Conservation (phyloP, 2,797 vertebrate species). For the Cossypha caffra region DNA sequence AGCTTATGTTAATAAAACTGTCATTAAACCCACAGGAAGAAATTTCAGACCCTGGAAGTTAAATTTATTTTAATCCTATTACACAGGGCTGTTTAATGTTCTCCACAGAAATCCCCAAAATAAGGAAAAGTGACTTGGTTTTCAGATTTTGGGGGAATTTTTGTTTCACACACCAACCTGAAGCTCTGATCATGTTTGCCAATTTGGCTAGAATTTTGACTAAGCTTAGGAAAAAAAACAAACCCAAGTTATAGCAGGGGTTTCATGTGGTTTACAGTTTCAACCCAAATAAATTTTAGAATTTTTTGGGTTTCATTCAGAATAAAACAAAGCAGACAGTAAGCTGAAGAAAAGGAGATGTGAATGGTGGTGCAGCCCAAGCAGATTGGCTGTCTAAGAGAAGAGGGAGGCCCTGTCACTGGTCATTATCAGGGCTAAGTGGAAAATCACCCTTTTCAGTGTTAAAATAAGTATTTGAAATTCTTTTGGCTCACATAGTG, state of each 20-base stretch:
- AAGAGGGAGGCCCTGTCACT: background rate
- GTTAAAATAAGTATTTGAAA: background rate
- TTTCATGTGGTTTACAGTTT: background rate
- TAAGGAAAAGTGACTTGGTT: background rate
- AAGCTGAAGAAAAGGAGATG: background rate
- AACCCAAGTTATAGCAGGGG: background rate
- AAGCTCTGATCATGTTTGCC: background rate
- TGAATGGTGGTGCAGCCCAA: background rate
- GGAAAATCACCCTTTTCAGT: background rate
- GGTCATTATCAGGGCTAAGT: background rate
- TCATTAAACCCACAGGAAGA: conserved; percentile 19
- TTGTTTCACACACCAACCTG: background rate
- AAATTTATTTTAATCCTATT: conserved; percentile 57
- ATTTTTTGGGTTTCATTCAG: background rate
- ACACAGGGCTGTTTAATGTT: background rate
- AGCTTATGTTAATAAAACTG: conserved; percentile 59
- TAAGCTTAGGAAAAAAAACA: background rate
- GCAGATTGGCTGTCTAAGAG: background rate
- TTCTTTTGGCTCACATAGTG: background rate
- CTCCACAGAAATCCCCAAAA: conserved; percentile 20
- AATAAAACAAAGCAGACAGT: background rate
- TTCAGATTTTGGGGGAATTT: background rate
- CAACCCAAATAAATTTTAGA: background rate
- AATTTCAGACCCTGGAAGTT: conserved; percentile 35
- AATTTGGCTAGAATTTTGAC: background rate